Conservation (phyloP, 2,797 vertebrate species). For the Muraenolepis orangiensis region DNA sequence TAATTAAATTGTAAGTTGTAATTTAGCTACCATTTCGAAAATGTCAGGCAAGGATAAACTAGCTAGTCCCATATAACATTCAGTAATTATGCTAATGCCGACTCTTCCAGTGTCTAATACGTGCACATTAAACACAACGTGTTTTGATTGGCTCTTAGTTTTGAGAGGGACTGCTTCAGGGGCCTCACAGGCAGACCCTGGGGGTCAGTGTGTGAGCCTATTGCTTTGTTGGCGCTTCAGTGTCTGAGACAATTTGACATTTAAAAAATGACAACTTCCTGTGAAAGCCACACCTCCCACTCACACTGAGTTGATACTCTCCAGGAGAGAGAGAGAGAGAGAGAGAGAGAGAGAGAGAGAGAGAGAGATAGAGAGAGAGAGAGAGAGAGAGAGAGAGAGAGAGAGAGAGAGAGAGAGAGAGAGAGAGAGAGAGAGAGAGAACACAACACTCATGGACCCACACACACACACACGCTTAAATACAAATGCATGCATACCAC, state of each 20-base stretch:
- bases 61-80: too few relatives aligned
- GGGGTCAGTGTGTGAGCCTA: background rate
- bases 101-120: background rate
- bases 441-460: background rate
- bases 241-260: background rate
- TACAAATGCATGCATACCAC: constrained; percentile 8
- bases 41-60: background rate
- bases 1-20: background rate
- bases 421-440: background rate
- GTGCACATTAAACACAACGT: too few relatives aligned
- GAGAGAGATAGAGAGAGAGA: too few relatives aligned
- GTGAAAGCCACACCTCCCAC: background rate
- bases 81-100: background rate
- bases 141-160: too few relatives aligned
- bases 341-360: background rate
- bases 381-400: too few relatives aligned
- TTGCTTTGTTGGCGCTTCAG: background rate
- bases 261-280: background rate
- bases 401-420: too few relatives aligned
- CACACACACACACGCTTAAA: constrained; percentile 10
- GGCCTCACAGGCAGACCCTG: background rate
- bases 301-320: background rate
- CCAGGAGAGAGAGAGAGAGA: background rate
- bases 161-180: too few relatives aligned
- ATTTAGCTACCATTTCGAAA: background rate